Evolutionary conservation across 2,797 vertebrate genomes (phyloP), one percentile per base, ranked within the genome.

Genomic region (Sebastes hopkinsi): DNA sequence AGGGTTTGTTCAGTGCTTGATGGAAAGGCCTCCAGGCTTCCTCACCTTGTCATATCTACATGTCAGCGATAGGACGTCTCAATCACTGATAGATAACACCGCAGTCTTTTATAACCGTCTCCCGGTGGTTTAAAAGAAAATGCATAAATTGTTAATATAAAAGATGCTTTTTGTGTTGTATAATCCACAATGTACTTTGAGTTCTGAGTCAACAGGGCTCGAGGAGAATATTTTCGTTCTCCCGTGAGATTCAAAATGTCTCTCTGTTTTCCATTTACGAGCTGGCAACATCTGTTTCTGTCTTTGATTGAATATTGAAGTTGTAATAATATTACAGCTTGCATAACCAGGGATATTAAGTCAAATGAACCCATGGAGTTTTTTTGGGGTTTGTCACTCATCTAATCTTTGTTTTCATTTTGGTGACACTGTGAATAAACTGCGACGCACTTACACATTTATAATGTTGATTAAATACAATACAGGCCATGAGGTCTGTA

Each of bases 1-100:
- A 62, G 82, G 92, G 85, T 84, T 92, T 89, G 86, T 85, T 83
- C 65, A 42, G 36, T 20, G 71, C 79, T 76, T 77, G 81, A 90
- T 79, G 77, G 71, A 75, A 79, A 81, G 69, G 75, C 83, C 87
- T 82, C 62, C 18, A 68, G 84, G 79, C 71, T 73, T 67, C 73
- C 73, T 86, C 69, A 72, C 79, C 56, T 69, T 65, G 70, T 82
- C 83, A 75, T 58, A 77, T 75, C 62, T 62, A 67, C 89, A 82
- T 83, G 70, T 84, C 88, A 88, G 59, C 11, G 2, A 84, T 13
- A n/a, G 79, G 82, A 93, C 77, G 38, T 90, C 83, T 92, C 80
- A 92, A 90, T 94, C 87, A 79, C 79, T 74, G 75, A 75, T 18
- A 79, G 76, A 71, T 68, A 73, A 85, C 65, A 59, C 30, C 23